Evolutionary conservation across 2,113 vertebrate genomes (phyloP), one percentile per base, ranked within the genome.

Genomic region (Physeter macrocephalus): DNA sequence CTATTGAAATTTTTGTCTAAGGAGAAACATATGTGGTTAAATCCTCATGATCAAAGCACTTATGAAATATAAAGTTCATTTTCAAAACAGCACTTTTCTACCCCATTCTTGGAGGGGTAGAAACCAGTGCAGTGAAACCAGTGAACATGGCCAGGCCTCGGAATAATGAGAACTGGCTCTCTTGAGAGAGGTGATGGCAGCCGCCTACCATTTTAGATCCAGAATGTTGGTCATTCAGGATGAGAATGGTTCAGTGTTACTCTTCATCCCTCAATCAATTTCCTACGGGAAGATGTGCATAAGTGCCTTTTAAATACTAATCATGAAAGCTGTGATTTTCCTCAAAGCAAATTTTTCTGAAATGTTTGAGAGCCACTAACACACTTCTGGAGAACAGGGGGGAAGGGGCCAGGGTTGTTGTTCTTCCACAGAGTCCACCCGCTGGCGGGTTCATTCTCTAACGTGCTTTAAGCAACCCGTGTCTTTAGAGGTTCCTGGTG

Each of bases 21-120:
- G 31, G 54, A 75, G 27, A 75, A 69, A 61, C 21, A 21, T 6
- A 61, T 9, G 46, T 15, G 21, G 25, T 84, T 94, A 34, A 72
- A 25, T 88, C 67, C 88, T 4, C 31, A 59, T 62, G 41, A 89
- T 18, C 29, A 1, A 71, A 66, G 17, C 20, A 59, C 25, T 83
- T 57, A 10, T 11, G 43, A 71, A 89, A 72, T 59, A 7, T 1
- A 46, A 27, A 46, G 21, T 80, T 52, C 12, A 54, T 72, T 93
- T 93, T 82, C 14, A 64, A 82, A 31, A 74, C 20, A 59, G 20
- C 75, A 41, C 17, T 49, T 75, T 85, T 41, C 43, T 86, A 27
- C 21, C 17, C 2, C n/a, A 75, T 8, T 57, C 18, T 82, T 27
- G 18, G 15, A 81, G 14, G 9, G 46, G 41, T 99, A 99, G 98